Base-by-base conservation (phyloP, 2,888 invertebrate genomes). In the Crepidodera aurea region DNA sequence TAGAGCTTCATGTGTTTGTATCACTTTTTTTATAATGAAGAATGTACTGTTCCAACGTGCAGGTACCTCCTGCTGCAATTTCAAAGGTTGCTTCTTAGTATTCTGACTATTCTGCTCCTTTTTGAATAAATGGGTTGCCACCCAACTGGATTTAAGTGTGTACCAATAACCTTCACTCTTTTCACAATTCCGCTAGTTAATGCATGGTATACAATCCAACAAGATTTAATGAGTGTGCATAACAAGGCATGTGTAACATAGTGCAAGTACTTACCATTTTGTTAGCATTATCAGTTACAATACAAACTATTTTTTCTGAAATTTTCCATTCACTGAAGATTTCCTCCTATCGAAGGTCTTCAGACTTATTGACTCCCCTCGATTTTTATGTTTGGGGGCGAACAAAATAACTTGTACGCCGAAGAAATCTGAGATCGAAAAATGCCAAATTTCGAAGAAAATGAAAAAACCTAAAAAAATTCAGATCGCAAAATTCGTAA, bases 41-140 rank as follows among this genome's bases (percentile, higher is more conserved):
- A 44, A 64, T 12, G 59, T 42, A 48, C 64, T 32, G 46, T 62
- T 66, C 64, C 63, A 66, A n/a, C 66, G 15, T 8, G 61, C 64
- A 7, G 58, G 27, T 15, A 60, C 60, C 27, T 63, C 60, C 40
- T 66, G 67, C 16, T 62, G 32, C 5, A 65, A 40, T 25, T 67
- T 65, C 5, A 10, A 57, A 22, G 57, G 60, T 10, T 13, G 34
- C 8, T 53, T 29, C n/a, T n/a, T n/a, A n/a, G n/a, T n/a, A n/a
- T n/a, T n/a, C n/a, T n/a, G n/a, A 19, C 32, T 56, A 27, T 51
- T 32, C 18, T 67, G 65, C 27, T 65, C 60, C 13, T 53, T 54
- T 16, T 40, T 54, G 18, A 64, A 64, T 15, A 44, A 48, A 29
- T 63, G 57, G n/a, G 40, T 50, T 12, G 64, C 64, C 34, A 56